A percentile compares a stretch with the other conserved stretches of the same genome.
These are phyloP conservation scores for Peromyscus maniculatus DNA, from an alignment of 2,113 vertebrate species.

Conservation along the genomic window DNA sequence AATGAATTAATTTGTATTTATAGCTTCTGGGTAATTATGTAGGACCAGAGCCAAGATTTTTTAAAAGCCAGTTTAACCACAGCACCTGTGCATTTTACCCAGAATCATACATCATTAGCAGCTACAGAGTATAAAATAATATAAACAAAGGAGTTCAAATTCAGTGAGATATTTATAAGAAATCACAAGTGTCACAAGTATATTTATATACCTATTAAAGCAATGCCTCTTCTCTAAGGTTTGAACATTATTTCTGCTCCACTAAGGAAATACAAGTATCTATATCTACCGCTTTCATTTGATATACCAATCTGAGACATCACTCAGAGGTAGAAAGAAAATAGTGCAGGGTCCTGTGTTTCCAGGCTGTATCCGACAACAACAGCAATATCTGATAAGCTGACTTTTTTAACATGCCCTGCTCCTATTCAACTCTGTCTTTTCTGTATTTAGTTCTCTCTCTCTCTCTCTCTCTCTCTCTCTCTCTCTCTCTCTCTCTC, in stretches of 20 bases:
- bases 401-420: background rate
- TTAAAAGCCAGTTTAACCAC: background rate
- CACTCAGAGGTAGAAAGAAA: background rate
- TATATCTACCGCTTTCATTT: background rate
- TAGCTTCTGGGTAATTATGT: background rate
- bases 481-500: background rate
- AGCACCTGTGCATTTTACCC: background rate
- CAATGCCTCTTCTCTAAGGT: background rate
- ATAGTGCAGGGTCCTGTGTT: background rate
- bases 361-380: background rate
- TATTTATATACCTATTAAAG: background rate
- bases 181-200: background rate
- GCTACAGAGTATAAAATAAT: background rate
- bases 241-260: background rate
- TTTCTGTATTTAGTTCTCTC: background rate
- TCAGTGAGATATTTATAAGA: background rate
- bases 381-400: background rate
- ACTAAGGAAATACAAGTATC: background rate
- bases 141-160: background rate
- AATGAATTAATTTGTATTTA: background rate
- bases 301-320: background rate
- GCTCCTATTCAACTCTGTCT: background rate
- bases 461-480: background rate
- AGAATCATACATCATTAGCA: background rate
- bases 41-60: background rate